Percentiles rank a stretch among this genome's conserved stretches.
phyloP scores from a whole-genome alignment of 2,113 vertebrate genomes.

The Melanostigma gelatinosum region DNA sequence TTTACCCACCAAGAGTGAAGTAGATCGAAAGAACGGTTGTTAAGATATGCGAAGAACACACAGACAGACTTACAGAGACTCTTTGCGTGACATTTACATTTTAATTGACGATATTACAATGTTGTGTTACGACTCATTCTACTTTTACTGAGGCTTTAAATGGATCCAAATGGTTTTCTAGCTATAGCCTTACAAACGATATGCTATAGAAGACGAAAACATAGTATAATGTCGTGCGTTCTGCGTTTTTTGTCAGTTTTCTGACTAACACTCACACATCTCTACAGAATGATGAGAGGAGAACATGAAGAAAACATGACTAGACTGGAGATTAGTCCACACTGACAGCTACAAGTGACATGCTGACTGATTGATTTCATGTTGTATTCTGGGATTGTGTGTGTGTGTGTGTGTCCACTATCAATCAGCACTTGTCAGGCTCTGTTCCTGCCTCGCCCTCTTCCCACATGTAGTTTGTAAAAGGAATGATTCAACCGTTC shows the following conservation, averaged over 20 bases:
- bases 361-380: conserved; percentile 72
- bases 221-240: not conserved
- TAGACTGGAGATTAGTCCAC: conserved; percentile 34
- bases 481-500: conserved; percentile 9
- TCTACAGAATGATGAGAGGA: not conserved
- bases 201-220: too few relatives aligned
- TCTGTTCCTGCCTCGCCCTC: conserved; percentile 33
- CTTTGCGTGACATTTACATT: too few relatives aligned
- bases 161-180: too few relatives aligned
- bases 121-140: not conserved
- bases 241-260: not conserved
- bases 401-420: conserved; percentile 26
- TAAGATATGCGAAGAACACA: too few relatives aligned
- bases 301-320: conserved; percentile 33
- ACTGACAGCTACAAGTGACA: conserved; percentile 67
- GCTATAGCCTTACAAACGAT: too few relatives aligned
- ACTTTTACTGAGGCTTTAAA: too few relatives aligned
- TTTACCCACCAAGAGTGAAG: too few relatives aligned
- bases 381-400: conserved; percentile 36
- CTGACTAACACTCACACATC: not conserved
- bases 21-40: not conserved
- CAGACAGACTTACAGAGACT: too few relatives aligned
- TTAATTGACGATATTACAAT: too few relatives aligned
- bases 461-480: conserved; percentile 9
- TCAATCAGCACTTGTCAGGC: conserved; percentile 57